A percentile compares a stretch with the other conserved stretches of the same genome.
phyloP scores from a whole-genome alignment of 2,888 invertebrate genomes.

The Eupithecia inturbata region DNA sequence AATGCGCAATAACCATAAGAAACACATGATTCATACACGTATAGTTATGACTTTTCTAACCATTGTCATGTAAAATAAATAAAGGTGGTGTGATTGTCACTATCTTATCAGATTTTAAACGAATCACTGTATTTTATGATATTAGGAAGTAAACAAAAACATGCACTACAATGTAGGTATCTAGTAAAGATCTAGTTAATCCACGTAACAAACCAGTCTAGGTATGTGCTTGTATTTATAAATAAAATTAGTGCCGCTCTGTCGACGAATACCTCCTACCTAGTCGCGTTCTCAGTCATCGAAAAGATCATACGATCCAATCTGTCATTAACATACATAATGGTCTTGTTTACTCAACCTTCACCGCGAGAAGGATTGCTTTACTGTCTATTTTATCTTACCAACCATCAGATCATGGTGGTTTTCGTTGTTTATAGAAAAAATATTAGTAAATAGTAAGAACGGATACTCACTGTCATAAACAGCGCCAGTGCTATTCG shows the following conservation, averaged over 20 bases:
- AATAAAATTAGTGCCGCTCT: constrained; percentile 56
- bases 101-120: constrained; percentile 36
- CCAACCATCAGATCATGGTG: neutral
- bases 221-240: constrained; percentile 48
- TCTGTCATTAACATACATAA: constrained; percentile 39
- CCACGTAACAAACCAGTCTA: constrained; percentile 66
- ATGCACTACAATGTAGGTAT: constrained; percentile 45
- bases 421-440: neutral
- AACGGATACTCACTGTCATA: constrained; percentile 68
- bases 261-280: constrained; percentile 40
- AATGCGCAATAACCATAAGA: constrained; percentile 32
- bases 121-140: constrained; percentile 20
- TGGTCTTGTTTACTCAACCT: constrained; percentile 48
- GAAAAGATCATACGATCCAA: constrained; percentile 51
- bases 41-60: constrained; percentile 9
- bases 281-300: constrained; percentile 55
- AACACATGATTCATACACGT: constrained; percentile 32
- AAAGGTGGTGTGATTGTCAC: constrained; percentile 22
- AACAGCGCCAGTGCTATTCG: constrained; percentile 64
- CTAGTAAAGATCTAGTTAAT: constrained; percentile 36
- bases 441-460: neutral
- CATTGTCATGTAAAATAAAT: constrained; percentile 4
- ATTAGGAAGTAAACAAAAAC: constrained; percentile 50
- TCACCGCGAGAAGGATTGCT: constrained; percentile 24
- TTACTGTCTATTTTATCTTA: neutral